Conservation (phyloP, 2,888 invertebrate species). For the Trissoscelio sp. region DNA sequence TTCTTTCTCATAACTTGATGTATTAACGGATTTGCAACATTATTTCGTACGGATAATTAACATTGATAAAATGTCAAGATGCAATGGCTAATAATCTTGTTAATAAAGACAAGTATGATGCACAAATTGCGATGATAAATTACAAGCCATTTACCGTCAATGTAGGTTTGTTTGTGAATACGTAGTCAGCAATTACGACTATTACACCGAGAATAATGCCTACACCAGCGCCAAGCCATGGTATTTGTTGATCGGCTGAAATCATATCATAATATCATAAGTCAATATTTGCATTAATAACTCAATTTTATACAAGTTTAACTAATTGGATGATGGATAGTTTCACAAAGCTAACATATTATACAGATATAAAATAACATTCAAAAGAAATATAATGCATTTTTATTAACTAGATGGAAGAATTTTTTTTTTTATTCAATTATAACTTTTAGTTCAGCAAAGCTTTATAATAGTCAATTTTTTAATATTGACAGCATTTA, state of each 20-base stretch:
- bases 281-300: background rate
- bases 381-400: no score
- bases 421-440: no score
- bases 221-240: constrained; percentile 90
- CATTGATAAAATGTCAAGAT: constrained; percentile 1
- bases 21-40: no score
- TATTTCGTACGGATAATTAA: no score
- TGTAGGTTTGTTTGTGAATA: constrained; percentile 87
- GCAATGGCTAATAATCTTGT: constrained; percentile 5
- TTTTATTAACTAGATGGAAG: no score
- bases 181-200: constrained; percentile 88
- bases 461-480: background rate
- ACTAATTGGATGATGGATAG: no score
- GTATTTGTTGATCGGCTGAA: constrained; percentile 88
- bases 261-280: constrained; percentile 49
- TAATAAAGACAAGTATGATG: constrained; percentile 22
- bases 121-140: constrained; percentile 43
- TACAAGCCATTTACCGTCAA: constrained; percentile 84
- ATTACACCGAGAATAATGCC: constrained; percentile 89
- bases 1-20: no score
- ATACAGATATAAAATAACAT: no score
- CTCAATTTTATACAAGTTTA: background rate
- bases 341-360: no score
- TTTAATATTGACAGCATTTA: background rate
- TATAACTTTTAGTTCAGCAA: no score